Base-by-base conservation (phyloP, 2,888 invertebrate species). In the Eudasyphora cyanicolor region DNA sequence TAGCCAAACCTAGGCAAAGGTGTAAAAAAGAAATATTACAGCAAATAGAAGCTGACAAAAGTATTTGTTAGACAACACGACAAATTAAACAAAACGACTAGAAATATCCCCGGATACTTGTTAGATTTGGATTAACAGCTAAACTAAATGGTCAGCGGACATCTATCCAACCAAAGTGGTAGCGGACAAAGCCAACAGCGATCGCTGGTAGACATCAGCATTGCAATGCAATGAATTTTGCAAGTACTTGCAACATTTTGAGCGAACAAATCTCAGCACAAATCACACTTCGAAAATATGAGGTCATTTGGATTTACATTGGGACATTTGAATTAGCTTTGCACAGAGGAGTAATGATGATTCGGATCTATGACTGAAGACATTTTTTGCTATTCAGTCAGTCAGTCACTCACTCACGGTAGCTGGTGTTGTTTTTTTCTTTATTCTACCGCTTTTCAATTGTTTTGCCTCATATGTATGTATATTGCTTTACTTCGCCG, bases 81-180 rank as follows among this genome's bases (percentile, higher is more conserved):
- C 24, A 67, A 54, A 54, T 24, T 21, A 24, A 57, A 57, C 57
- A 57, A 24, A 24, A 57, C 57, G 57, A 57, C n/a, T n/a, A n/a
- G n/a, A n/a, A n/a, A n/a, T n/a, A n/a, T n/a, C n/a, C n/a, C n/a
- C n/a, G n/a, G 27, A 57, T 57, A 57, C 57, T 57, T 67, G 67
- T 67, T 42, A 67, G 67, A 67, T 67, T 67, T 42, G 24, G 67
- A 42, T 67, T 67, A 67, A 35, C 67, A 38, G 67, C 38, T 67
- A 67, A 10, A 14, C 6, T 29, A n/a, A n/a, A n/a, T n/a, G n/a
- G n/a, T n/a, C n/a, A n/a, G n/a, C n/a, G n/a, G n/a, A n/a, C 45
- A 60, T 29, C n/a, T 60, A n/a, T n/a, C n/a, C n/a, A n/a, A 29
- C 12, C 29, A 60, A 14, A 29, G 29, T 29, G 27, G 29, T 29